Conservation (phyloP, 64 coral and sea anemone genomes). For the Actinia tenebrosa region DNA sequence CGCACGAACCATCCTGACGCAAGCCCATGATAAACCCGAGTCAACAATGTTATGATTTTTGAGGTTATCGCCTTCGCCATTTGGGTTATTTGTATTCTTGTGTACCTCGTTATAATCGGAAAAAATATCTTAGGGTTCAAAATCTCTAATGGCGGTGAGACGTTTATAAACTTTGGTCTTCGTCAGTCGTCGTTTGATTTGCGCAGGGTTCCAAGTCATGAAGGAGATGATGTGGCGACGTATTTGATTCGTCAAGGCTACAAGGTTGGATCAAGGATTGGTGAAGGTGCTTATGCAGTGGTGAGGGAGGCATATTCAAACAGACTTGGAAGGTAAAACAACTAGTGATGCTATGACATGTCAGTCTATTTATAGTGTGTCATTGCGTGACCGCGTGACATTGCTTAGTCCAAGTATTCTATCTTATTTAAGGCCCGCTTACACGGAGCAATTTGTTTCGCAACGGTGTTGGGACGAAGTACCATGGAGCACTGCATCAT, state of each 20-base stretch:
- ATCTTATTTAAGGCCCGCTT: no score
- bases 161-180: background rate
- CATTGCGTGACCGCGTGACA: no score
- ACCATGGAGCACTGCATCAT: no score
- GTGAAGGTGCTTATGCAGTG: constrained; percentile 64
- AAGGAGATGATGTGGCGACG: constrained; percentile 18
- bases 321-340: constrained; percentile 3
- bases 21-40: background rate
- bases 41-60: background rate
- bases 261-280: constrained; percentile 53
- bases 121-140: background rate
- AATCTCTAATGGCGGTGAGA: background rate
- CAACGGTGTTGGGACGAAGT: no score
- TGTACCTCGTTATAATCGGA: background rate
- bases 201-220: constrained; percentile 8
- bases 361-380: no score
- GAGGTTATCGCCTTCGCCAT: background rate
- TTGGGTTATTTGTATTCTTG: background rate
- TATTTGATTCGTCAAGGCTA: constrained; percentile 34
- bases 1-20: background rate
- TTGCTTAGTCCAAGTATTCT: no score
- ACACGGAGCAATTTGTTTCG: no score
- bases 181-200: constrained; percentile 1
- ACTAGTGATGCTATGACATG: no score
- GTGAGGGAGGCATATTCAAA: constrained; percentile 72